phyloP scores from a whole-genome alignment of 2,888 invertebrate genomes.

The Nomada lathburiana region DNA sequence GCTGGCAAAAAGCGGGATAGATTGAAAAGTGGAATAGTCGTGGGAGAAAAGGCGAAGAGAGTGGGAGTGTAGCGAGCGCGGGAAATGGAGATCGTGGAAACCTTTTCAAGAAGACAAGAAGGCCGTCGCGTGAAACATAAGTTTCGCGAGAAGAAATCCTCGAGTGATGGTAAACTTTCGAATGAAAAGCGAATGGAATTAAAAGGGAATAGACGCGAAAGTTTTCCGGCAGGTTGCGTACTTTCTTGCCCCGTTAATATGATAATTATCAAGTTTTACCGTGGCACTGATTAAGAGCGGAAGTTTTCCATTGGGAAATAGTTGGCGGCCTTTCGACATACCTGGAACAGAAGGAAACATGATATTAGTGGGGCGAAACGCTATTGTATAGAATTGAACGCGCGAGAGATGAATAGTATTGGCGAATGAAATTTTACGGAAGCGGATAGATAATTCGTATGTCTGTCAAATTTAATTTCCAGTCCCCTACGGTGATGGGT shows the following conservation, averaged over 20 bases:
- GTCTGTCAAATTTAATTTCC: too few species aligned
- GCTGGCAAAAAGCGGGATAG: constrained; percentile 22
- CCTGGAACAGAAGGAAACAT: neutral
- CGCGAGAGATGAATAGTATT: neutral
- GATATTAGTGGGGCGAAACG: neutral
- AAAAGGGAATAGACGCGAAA: constrained; percentile 9
- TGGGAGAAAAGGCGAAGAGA: neutral
- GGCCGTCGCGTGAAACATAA: constrained; percentile 66
- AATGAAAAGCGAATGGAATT: constrained; percentile 34
- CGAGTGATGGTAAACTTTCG: constrained; percentile 66
- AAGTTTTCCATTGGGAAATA: neutral
- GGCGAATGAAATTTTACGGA: neutral
- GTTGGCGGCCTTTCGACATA: neutral
- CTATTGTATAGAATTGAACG: neutral
- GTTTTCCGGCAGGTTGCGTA: neutral
- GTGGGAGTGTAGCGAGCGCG: neutral
- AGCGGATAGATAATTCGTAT: too few species aligned
- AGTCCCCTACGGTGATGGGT: too few species aligned
- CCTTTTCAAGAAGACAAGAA: constrained; percentile 57
- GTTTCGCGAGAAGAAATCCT: constrained; percentile 60
- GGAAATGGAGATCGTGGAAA: constrained; percentile 56
- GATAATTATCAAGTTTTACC: neutral
- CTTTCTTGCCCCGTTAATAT: neutral
- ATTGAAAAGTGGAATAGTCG: constrained; percentile 55
- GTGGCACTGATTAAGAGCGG: too few species aligned